Percentiles rank a stretch among this genome's conserved stretches.
Evolutionary conservation across 2,888 invertebrate species (phyloP).

Genomic region (Xanthostigma xanthostigma): DNA sequence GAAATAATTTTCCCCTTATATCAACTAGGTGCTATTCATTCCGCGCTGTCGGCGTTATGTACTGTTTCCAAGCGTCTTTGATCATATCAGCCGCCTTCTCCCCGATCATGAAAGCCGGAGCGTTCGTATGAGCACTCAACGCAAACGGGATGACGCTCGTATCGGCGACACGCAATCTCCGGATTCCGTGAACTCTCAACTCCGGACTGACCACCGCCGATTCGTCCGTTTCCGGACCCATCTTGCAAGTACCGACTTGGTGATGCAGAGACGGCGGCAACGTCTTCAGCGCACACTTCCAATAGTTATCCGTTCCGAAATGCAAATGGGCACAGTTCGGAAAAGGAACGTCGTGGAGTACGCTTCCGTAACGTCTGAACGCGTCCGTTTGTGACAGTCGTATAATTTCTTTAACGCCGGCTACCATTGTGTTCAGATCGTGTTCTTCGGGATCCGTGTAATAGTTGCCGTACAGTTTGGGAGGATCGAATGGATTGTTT

Average conservation of each 20-base stretch:
- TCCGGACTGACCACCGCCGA: conserved; percentile 48
- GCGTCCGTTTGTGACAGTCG: conserved; percentile 29
- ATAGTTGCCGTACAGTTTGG: conserved; percentile 44
- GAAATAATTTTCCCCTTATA: neutral
- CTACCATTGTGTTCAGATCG: conserved; percentile 32
- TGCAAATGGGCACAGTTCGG: conserved; percentile 33
- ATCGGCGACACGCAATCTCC: conserved; percentile 46
- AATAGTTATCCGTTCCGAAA: conserved; percentile 49
- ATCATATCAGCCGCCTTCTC: conserved; percentile 57
- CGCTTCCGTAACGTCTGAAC: conserved; percentile 39
- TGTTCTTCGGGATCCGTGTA: conserved; percentile 31
- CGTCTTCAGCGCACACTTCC: conserved; percentile 52
- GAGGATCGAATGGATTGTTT: conserved; percentile 39
- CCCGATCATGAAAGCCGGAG: conserved; percentile 54
- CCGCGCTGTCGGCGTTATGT: conserved; percentile 8
- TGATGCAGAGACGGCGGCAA: conserved; percentile 47
- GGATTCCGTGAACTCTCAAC: conserved; percentile 43
- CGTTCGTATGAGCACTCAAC: conserved; percentile 50
- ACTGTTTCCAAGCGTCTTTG: conserved; percentile 31
- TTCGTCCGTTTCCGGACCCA: conserved; percentile 48
- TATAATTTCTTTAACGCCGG: conserved; percentile 33
- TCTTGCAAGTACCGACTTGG: conserved; percentile 52
- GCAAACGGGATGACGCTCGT: conserved; percentile 51
- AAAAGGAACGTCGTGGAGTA: conserved; percentile 32
- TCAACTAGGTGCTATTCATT: conserved; percentile 1